Base-by-base conservation (phyloP, 2,797 vertebrate species). In the Tokudaia tokunoshimensis region DNA sequence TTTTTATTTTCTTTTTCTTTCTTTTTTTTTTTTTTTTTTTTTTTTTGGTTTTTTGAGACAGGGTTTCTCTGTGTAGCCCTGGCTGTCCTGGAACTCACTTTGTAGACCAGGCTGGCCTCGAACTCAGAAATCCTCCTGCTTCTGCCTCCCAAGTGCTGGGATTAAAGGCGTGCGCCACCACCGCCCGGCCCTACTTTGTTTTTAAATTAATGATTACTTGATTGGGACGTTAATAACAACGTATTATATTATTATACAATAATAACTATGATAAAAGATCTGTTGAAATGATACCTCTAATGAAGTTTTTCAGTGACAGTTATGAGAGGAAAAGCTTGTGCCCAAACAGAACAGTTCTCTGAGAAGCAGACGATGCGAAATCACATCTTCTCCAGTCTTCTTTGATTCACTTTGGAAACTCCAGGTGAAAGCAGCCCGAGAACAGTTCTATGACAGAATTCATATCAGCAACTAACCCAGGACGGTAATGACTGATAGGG, bases 171-270 rank as follows among this genome's bases (percentile, higher is more conserved):
- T 41, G 41, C 41, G 41, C 41, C 41, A 41, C 41, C 41, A 41
- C 41, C 2, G 41, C 41, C 41, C 3, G 41, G 41, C 41, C 41
- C 67, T 67, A 22, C 34, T 22, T 61, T 67, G 29, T 44, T 82
- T 79, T 76, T 65, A 63, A 90, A 67, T 63, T 90, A 90, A 96
- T 52, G 22, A 94, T 85, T 44, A 14, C 29, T 76, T 96, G 72
- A 37, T 14, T 50, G 67, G 67, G n/a, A 37, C 6, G 84, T 6
- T 85, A 87, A 89, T 63, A 76, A 87, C 13, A 80, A 74, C 31
- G 19, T 10, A 37, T 31, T 41, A 41, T 41, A 41, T 41, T 41
- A 41, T 41, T 2, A 41, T 41, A 41, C 0, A 19, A 22, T 52
- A 52, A 52, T n/a, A 94, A 85, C 61, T n/a, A 6, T 6, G 50